These are phyloP conservation scores for Bucorvus abyssinicus DNA, from an alignment of 2,797 vertebrate genomes.

Conservation along the genomic window DNA sequence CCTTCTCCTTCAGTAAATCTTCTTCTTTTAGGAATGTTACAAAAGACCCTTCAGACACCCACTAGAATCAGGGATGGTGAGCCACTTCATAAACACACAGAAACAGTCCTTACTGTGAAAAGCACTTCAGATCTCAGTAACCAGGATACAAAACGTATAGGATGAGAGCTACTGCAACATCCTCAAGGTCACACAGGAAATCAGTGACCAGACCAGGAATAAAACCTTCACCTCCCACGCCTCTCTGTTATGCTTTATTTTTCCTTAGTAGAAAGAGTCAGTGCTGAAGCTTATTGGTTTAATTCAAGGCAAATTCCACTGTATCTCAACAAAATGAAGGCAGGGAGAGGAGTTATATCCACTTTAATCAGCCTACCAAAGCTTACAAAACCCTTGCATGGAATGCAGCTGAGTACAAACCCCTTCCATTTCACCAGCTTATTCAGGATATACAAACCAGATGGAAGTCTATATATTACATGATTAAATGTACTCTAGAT, in stretches of 20 bases:
- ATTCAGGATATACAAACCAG: conserved; percentile 12
- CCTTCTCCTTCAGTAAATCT: background rate
- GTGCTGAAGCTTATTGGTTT: background rate
- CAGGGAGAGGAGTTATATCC: background rate
- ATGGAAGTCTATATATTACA: background rate
- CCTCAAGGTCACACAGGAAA: conserved; percentile 4
- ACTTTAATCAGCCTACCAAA: background rate
- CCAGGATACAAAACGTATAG: background rate
- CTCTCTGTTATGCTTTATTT: background rate
- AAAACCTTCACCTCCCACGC: background rate
- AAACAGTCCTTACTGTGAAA: background rate
- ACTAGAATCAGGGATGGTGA: background rate
- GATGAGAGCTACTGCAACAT: background rate
- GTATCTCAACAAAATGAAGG: background rate
- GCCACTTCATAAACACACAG: background rate
- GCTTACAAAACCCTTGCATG: background rate
- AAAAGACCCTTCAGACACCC: background rate
- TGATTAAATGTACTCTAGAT: background rate
- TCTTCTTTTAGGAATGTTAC: background rate
- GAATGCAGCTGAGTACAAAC: background rate
- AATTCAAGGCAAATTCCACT: background rate
- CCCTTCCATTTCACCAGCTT: background rate
- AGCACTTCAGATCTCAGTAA: background rate
- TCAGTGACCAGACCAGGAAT: background rate
- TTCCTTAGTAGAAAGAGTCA: background rate